Conservation (phyloP, 2,888 invertebrate genomes). For the Aphidius colemani region DNA sequence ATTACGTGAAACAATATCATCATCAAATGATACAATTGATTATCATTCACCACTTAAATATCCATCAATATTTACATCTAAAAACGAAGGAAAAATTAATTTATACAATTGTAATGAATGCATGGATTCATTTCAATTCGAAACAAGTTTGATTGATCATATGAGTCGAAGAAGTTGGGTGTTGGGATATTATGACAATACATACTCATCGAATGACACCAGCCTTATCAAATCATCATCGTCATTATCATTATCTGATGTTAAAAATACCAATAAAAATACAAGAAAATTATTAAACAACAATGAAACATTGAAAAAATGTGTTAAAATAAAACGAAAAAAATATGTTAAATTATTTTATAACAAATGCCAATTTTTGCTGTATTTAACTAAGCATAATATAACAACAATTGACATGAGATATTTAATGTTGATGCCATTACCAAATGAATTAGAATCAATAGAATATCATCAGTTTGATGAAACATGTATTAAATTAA, state of each 20-base stretch:
- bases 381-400: slow-evolving; percentile 47
- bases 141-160: slow-evolving; percentile 50
- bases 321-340: slow-evolving; percentile 40
- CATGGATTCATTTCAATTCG: slow-evolving; percentile 52
- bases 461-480: slow-evolving; percentile 44
- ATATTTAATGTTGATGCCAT: slow-evolving; percentile 54
- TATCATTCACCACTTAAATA: slow-evolving; percentile 41
- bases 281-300: slow-evolving; percentile 24
- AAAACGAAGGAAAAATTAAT: slow-evolving; percentile 29
- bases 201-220: slow-evolving; percentile 35
- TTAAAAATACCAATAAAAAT: slow-evolving; percentile 43
- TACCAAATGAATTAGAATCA: slow-evolving; percentile 41
- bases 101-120: slow-evolving; percentile 47
- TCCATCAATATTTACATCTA: slow-evolving; percentile 39
- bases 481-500: slow-evolving; percentile 44
- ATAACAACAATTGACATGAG: slow-evolving; percentile 41
- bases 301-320: slow-evolving; percentile 37
- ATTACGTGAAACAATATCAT: no score
- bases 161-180: slow-evolving; percentile 51
- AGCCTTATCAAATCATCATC: slow-evolving; percentile 28
- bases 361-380: slow-evolving; percentile 54
- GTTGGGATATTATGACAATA: slow-evolving; percentile 53
- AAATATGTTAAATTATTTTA: slow-evolving; percentile 45
- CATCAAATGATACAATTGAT: no score
- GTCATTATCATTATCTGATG: slow-evolving; percentile 30